Evolutionary conservation across 2,888 invertebrate species (phyloP), one percentile per base, ranked within the genome.

Genomic region (Athalia circularis): DNA sequence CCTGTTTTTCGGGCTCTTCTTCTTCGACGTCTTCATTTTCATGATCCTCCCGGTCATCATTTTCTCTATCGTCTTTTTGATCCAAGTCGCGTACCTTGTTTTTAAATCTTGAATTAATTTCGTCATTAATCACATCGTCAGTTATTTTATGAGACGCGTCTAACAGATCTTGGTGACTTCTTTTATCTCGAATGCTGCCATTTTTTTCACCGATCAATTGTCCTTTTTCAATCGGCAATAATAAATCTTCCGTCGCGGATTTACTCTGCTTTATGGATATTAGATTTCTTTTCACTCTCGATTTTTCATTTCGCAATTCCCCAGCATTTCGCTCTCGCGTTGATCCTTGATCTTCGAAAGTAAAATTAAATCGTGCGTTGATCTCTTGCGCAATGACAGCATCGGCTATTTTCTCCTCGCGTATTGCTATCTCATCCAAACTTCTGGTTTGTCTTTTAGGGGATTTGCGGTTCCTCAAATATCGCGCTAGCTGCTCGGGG

Each of bases 191-290:
- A 47, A 13, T n/a, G 7, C 57, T 45, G 11, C 57, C 9, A 29
- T 79, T 15, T 43, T 59, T 65, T 79, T n/a, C n/a, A n/a, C n/a
- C n/a, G n/a, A n/a, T n/a, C 64, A 61, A 78, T 11, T 54, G 47
- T 68, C 59, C 80, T 80, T 80, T 59, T 81, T 62, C 90, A 89
- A 67, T 83, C 74, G 61, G 85, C 83, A 80, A 80, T 80, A 50
- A 85, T 88, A 68, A 84, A 88, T 83, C 79, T 88, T 11, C 86
- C 79, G 6, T 90, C 87, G 52, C 92, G 91, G 88, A 91, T 91
- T 76, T 79, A 74, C 90, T 90, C 1, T 87, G 82, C 86, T 91
- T 90, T 72, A 91, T 62, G 45, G 43, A 64, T 43, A 76, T 52
- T 4, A 79, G 72, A 79, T 82, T 78, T 78, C 81, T 80, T 79